Evolutionary conservation across 2,888 invertebrate species (phyloP), one percentile per base, ranked within the genome.

Genomic region (Zele albiditarsus): DNA sequence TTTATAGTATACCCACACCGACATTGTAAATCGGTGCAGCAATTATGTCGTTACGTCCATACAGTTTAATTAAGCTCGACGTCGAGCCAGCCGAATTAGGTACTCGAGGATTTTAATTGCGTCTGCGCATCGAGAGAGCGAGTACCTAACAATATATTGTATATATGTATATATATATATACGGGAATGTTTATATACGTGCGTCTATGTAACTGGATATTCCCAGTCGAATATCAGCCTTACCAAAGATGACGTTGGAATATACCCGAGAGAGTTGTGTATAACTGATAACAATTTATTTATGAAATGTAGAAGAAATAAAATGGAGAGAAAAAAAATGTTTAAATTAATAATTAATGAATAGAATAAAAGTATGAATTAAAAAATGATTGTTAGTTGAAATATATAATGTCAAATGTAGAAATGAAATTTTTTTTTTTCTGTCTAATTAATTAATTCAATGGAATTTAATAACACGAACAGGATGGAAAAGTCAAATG

Each of bases 1-100:
- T 12, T 28, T 16, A 60, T 10, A 28, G 25, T 63, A 27, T 12
- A 46, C n/a, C 42, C 46, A 62, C 10, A 62, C 46, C 31, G 42
- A 28, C 62, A 74, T 78, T 81, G 79, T 79, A 83, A 84, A 84
- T 84, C 80, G 81, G 68, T 76, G 67, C 49, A 79, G 80, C 80
- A 82, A 82, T 83, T 84, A 83, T 81, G 79, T 84, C 81, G 82
- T 82, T 83, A 83, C 80, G 80, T 82, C 77, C 82, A 81, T 81
- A 82, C 82, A 80, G 82, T 85, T 86, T 84, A 86, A 86, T 86
- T 83, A 85, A 83, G 83, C 71, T 53, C 67, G 53, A 70, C 65
- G 71, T 67, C 67, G 78, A 78, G 79, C 71, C 69, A 38, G 80
- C 79, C 81, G 73, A 84, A 84, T 85, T 85, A 85, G 82, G 76